Base-by-base conservation (phyloP, 2,113 vertebrate species). In the Trogon surrucura region DNA sequence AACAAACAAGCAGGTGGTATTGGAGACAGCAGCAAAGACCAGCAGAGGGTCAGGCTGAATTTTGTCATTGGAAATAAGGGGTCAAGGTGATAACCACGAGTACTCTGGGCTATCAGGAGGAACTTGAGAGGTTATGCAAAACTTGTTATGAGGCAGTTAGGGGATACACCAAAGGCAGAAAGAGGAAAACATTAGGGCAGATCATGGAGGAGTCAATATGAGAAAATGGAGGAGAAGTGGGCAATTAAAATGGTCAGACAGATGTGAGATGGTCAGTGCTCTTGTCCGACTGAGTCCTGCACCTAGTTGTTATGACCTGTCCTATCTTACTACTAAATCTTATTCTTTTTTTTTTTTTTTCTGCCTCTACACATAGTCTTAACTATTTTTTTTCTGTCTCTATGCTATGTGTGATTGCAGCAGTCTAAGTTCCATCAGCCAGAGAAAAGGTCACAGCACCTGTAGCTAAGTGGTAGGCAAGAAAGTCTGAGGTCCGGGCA, bases 371-470 rank as follows among this genome's bases (percentile, higher is more conserved):
- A 36, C 36, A 36, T 36, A 36, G 36, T 36, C 36, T 51, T 51
- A 32, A 34, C 17, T 47, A 5, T 65, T 44, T 38, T 29, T 61
- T 29, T 34, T 51, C 17, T 34, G 9, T 69, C 19, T 79, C 29
- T 60, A 4, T 30, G 61, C 18, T 47, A 2, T 3, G 10, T 41
- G n/a, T 56, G 27, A 67, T 17, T 87, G 5, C 48, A 84, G 27
- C 27, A 45, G 27, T 16, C n/a, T 47, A 47, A 56, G 29, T 50
- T 21, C 16, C 45, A 77, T n/a, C 17, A 91, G 6, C 7, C 29
- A 17, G 14, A 66, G 12, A 32, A 69, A 48, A 62, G 8, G 12
- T 58, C 29, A 21, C 32, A 47, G 26, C 0, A 0, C 13, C 6
- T 10, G 18, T 8, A 45, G n/a, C 25, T 44, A 48, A n/a, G 32